Evolutionary conservation across 2,797 vertebrate genomes (phyloP), one percentile per base, ranked within the genome.

Genomic region (Oophaga sylvatica): DNA sequence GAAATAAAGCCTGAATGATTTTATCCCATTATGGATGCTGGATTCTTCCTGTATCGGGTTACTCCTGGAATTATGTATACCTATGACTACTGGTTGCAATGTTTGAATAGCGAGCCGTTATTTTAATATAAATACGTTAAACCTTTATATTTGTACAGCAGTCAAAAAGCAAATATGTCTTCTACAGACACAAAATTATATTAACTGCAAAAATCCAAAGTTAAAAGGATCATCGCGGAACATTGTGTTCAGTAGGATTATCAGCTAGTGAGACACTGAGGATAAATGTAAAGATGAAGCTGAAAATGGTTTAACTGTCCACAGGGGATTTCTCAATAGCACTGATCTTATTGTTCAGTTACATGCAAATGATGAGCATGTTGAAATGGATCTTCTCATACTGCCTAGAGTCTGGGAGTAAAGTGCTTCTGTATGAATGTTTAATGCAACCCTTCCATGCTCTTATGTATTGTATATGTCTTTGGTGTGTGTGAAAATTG

Each of bases 371-470:
- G 88, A 86, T 86, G 84, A 87, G 84, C 80, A 57, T 57, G 84
- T 83, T 83, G 88, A 89, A 89, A 89, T 83, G 88, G 63, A 89
- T 89, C 84, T 83, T 83, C 26, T 81, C 75, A 70, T 73, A 62
- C 84, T 22, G 26, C 26, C 63, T 80, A 83, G 57, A 71, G 57
- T 67, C 53, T 35, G 84, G 73, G 0, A 62, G 48, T 83, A 83
- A 87, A 89, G 88, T 86, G 88, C 88, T 83, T 86, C 80, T 87
- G 53, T 83, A 89, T 89, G 81, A 89, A 89, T 83, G 71, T 86
- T 89, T 89, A 86, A 89, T 89, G 88, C 65, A 89, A 73, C n/a
- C 75, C 56, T 86, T 70, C 83, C 63, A 41, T 73, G 56, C 75
- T 86, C 19, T 78, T 75, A 82, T 86, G 20, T 29, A 68, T 83